Evolutionary conservation across 2,113 vertebrate species (phyloP), one percentile per base, ranked within the genome.

Genomic region (Leiothrix lutea): DNA sequence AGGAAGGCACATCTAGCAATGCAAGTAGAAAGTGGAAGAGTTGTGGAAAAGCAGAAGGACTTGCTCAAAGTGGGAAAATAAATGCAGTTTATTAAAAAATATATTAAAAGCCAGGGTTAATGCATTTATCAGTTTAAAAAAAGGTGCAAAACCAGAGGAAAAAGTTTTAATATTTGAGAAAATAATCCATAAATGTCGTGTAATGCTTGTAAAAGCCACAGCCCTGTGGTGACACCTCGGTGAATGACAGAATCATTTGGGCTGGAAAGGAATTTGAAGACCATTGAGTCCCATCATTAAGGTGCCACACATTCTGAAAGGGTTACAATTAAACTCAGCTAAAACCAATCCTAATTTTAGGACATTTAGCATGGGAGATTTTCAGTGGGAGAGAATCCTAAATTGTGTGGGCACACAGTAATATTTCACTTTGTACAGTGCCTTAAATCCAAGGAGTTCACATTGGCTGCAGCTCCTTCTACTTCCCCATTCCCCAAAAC

Each of bases 311-410:
- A 47, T 75, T 82, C 83, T 91, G 90, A 95, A 93, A 92, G 64
- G 74, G 78, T 94, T 92, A 92, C 88, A 94, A 80, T 73, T 90
- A 83, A 95, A 65, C 86, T 74, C 79, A 64, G 90, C 79, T 90
- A 94, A 97, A 95, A 95, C 74, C 71, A 75, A 54, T 95, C 67
- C 83, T 93, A 96, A 94, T 86, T 94, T 94, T 93, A 95, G 91
- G 66, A 81, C 78, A 83, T 92, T 96, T 72, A 95, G 81, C 69
- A 88, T 5, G n/a, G 81, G 82, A 86, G 87, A 90, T 91, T 92
- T 93, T 25, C 87, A 72, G 66, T 0, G 2, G 60, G 8, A 83
- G 62, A 78, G 45, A 94, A 94, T 54, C 80, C 53, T 50, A 85
- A 94, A 95, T 20, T 56, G 35, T 69, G 79, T 64, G 20, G 71